Conservation (phyloP, 2,113 vertebrate genomes). For the Planiliza haematocheilus region DNA sequence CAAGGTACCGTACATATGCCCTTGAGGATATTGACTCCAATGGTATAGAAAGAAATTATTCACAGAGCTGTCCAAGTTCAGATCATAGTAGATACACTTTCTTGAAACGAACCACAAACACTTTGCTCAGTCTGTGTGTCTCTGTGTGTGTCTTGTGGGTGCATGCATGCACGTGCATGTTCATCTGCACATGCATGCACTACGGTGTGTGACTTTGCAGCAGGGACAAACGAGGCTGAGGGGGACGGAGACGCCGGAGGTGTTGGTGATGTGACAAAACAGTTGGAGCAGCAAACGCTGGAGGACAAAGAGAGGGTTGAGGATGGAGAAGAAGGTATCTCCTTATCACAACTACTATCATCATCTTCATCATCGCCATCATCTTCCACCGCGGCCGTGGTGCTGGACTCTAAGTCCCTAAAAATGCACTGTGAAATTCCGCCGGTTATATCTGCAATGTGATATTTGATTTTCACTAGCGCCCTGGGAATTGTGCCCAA, state of each 20-base stretch:
- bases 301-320: slow-evolving; percentile 93
- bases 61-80: slow-evolving; percentile 72
- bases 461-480: slow-evolving; percentile 51
- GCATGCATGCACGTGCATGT: slow-evolving; percentile 27
- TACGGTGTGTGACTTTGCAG: slow-evolving; percentile 79
- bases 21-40: slow-evolving; percentile 75
- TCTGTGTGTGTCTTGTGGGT: neutral
- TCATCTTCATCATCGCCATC: slow-evolving; percentile 28
- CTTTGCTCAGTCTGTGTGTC: slow-evolving; percentile 36
- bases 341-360: neutral
- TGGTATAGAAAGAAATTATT: slow-evolving; percentile 66
- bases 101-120: slow-evolving; percentile 53
- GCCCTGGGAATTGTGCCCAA: slow-evolving; percentile 48
- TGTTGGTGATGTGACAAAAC: slow-evolving; percentile 87
- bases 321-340: slow-evolving; percentile 91
- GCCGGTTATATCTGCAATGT: slow-evolving; percentile 44
- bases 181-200: slow-evolving; percentile 63
- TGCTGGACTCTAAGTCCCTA: slow-evolving; percentile 28
- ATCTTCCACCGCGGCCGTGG: slow-evolving; percentile 18
- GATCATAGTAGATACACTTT: slow-evolving; percentile 62
- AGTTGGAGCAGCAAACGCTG: slow-evolving; percentile 90
- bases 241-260: slow-evolving; percentile 82
- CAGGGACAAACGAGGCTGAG: slow-evolving; percentile 88
- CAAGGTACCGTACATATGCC: slow-evolving; percentile 63
- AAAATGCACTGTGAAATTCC: slow-evolving; percentile 21